Evolutionary conservation across 2,113 vertebrate genomes (phyloP).

Genomic region (Fregata magnificens): DNA sequence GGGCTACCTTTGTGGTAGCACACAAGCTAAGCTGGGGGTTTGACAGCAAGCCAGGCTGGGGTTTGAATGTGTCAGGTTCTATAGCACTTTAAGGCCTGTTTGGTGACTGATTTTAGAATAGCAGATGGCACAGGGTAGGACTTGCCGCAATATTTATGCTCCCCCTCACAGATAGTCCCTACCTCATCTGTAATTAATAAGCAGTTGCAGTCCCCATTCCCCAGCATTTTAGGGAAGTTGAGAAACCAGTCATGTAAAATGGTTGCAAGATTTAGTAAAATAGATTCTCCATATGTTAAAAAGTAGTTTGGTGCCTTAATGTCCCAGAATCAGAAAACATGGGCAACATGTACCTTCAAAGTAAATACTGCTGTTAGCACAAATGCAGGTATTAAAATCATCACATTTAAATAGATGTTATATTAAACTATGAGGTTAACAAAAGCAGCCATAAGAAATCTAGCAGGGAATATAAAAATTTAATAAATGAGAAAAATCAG

Average conservation of each 20-base stretch:
- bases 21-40: neutral
- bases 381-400: neutral
- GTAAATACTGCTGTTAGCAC: neutral
- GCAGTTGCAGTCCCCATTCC: neutral
- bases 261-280: neutral
- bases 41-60: neutral
- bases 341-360: neutral
- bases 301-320: neutral
- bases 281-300: neutral
- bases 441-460: neutral
- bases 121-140: neutral
- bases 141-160: neutral
- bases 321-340: neutral
- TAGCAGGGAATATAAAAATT: neutral
- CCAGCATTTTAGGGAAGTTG: neutral
- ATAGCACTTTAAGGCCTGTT: neutral
- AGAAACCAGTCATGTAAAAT: neutral
- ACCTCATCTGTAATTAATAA: neutral
- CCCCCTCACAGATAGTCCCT: neutral
- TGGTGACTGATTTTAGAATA: neutral
- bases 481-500: neutral
- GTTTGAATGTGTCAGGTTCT: neutral
- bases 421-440: neutral
- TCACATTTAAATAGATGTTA: neutral
- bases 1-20: neutral